Conservation (phyloP, 23 tunicate species). For the Trididemnum clinides region DNA sequence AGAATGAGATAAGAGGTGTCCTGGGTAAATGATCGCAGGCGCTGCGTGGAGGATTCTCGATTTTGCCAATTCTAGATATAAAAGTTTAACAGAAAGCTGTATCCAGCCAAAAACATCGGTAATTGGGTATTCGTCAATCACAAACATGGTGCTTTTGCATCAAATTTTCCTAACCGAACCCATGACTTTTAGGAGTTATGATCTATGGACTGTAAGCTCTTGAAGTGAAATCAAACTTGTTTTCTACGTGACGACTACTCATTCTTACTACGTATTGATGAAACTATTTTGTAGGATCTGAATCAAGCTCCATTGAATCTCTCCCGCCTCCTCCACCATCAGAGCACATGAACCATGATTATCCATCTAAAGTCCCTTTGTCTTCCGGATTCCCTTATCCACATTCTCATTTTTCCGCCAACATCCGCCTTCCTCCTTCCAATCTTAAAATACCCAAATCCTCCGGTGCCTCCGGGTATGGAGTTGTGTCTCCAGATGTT, state of each 20-base stretch:
- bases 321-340: constrained; percentile 81
- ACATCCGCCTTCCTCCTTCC: constrained; percentile 15
- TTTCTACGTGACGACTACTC: no score
- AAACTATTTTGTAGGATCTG: constrained; percentile 59
- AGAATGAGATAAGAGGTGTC: no score
- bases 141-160: no score
- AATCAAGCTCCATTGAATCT: constrained; percentile 87
- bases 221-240: not conserved
- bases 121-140: no score
- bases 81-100: no score
- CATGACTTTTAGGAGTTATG: no score
- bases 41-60: no score
- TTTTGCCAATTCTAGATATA: no score
- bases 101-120: no score
- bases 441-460: constrained; percentile 3
- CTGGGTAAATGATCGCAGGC: no score
- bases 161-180: no score
- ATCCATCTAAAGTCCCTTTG: not conserved
- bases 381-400: constrained; percentile 19
- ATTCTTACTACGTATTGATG: not conserved
- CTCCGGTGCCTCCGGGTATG: constrained; percentile 12
- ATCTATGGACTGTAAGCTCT: no score
- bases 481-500: constrained; percentile 57
- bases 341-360: not conserved
- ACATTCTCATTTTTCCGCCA: not conserved